Evolutionary conservation across 2,888 invertebrate species (phyloP).

Genomic region (Aphodius granarius): DNA sequence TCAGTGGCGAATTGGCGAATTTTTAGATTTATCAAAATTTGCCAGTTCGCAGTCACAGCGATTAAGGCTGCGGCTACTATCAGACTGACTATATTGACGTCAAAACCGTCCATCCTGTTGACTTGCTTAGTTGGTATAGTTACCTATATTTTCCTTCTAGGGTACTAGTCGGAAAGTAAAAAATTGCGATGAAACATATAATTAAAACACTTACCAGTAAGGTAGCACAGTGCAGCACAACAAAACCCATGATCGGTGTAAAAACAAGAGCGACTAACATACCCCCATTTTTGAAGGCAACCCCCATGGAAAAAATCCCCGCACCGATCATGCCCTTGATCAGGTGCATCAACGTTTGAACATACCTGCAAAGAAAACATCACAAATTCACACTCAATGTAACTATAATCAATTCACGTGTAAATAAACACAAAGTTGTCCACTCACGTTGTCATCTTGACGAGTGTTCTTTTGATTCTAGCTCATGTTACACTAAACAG

Average conservation of each 20-base stretch:
- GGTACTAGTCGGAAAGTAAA: too few species aligned
- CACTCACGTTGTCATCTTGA: conserved; percentile 4
- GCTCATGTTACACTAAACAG: conserved; percentile 5
- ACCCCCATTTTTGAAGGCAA: conserved; percentile 23
- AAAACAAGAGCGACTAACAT: conserved; percentile 15
- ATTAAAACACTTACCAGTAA: conserved; percentile 14
- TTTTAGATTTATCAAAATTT: too few species aligned
- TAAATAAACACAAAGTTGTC: too few species aligned
- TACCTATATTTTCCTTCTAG: too few species aligned
- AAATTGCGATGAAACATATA: background rate
- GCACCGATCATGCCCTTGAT: conserved; percentile 21
- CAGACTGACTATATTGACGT: too few species aligned
- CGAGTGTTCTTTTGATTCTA: background rate
- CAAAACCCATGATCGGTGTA: conserved; percentile 16
- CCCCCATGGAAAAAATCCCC: conserved; percentile 20
- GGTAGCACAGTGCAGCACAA: conserved; percentile 18
- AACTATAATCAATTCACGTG: too few species aligned
- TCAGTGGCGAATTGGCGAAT: too few species aligned
- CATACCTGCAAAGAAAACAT: conserved; percentile 1
- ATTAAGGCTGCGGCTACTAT: too few species aligned
- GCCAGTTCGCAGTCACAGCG: too few species aligned
- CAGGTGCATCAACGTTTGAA: conserved; percentile 23
- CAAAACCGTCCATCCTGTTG: too few species aligned
- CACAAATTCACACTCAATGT: background rate
- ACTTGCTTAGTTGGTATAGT: too few species aligned